Conservation (phyloP, 2,888 invertebrate genomes). For the Theristus sp. region DNA sequence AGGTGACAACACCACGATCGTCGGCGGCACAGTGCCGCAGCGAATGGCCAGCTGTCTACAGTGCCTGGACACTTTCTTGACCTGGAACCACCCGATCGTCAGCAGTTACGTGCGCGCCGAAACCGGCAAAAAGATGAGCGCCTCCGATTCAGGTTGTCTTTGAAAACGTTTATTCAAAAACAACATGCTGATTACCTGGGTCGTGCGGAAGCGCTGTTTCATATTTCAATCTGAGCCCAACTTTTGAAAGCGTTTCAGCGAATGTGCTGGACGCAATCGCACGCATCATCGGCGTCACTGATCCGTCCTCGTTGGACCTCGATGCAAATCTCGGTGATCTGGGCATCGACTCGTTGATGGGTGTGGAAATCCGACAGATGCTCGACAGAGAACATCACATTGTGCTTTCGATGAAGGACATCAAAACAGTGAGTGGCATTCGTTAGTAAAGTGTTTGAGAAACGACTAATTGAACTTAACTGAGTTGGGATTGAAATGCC, state of each 20-base stretch:
- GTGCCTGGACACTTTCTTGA: constrained; percentile 70
- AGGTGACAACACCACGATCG: constrained; percentile 55
- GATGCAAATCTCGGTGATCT: constrained; percentile 63
- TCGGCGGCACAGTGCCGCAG: constrained; percentile 89
- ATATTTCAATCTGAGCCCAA: too few relatives aligned
- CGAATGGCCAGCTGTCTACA: constrained; percentile 76
- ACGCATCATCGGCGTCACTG: constrained; percentile 48
- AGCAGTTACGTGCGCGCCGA: constrained; percentile 27
- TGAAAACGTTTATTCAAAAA: too few relatives aligned
- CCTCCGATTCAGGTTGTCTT: too few relatives aligned
- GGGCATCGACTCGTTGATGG: constrained; percentile 93
- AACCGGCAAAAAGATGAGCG: not conserved
- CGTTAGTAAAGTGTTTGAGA: too few relatives aligned
- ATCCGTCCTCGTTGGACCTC: constrained; percentile 51
- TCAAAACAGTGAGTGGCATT: not conserved
- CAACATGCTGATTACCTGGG: too few relatives aligned
- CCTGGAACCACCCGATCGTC: constrained; percentile 50
- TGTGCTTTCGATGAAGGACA: constrained; percentile 56
- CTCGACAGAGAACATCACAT: constrained; percentile 49
- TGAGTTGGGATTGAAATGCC: too few relatives aligned
- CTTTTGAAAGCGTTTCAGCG: too few relatives aligned
- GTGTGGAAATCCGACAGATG: constrained; percentile 66
- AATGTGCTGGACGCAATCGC: constrained; percentile 3
- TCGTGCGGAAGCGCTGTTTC: not conserved
- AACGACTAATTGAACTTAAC: too few relatives aligned